Conservation (phyloP, 2,888 invertebrate species). For the Ectobius pallidus region DNA sequence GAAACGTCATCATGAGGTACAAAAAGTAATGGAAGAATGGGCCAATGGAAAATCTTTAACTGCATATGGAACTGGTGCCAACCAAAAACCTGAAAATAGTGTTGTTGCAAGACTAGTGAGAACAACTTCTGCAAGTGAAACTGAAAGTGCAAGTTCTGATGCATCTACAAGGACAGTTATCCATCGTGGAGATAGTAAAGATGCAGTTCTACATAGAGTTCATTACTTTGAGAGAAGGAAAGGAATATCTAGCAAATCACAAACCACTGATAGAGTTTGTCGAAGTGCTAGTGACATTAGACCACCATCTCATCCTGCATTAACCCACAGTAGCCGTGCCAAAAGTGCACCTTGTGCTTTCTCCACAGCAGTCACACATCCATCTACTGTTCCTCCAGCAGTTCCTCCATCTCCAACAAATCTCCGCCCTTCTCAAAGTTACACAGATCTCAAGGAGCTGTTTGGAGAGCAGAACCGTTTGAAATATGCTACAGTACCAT, state of each 20-base stretch:
- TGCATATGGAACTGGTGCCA: slow-evolving; percentile 45
- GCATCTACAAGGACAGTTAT: slow-evolving; percentile 74
- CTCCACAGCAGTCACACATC: slow-evolving; percentile 7
- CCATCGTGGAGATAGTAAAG: slow-evolving; percentile 60
- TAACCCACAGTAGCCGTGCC: slow-evolving; percentile 31
- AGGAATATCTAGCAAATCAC: not conserved
- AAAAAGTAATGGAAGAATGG: slow-evolving; percentile 57
- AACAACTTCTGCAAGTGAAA: slow-evolving; percentile 66
- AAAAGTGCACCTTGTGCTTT: slow-evolving; percentile 41
- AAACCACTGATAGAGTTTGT: slow-evolving; percentile 13
- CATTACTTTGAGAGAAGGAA: slow-evolving; percentile 70
- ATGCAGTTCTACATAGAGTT: slow-evolving; percentile 74
- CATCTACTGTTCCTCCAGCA: not conserved
- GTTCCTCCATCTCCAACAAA: not conserved
- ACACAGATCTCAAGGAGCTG: slow-evolving; percentile 78
- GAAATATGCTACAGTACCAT: slow-evolving; percentile 63
- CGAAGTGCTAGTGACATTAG: slow-evolving; percentile 38
- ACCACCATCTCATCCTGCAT: not conserved
- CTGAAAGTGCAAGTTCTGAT: slow-evolving; percentile 75
- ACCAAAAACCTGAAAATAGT: slow-evolving; percentile 47
- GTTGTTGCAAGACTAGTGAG: slow-evolving; percentile 46
- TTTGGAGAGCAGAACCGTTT: slow-evolving; percentile 74
- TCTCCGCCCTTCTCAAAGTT: slow-evolving; percentile 65
- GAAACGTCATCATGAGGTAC: slow-evolving; percentile 48
- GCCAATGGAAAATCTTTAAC: slow-evolving; percentile 52